Percentiles rank a stretch among this genome's conserved stretches.
Conservation (phyloP, 2,113 vertebrate species). For the Trematomus loennbergii region DNA sequence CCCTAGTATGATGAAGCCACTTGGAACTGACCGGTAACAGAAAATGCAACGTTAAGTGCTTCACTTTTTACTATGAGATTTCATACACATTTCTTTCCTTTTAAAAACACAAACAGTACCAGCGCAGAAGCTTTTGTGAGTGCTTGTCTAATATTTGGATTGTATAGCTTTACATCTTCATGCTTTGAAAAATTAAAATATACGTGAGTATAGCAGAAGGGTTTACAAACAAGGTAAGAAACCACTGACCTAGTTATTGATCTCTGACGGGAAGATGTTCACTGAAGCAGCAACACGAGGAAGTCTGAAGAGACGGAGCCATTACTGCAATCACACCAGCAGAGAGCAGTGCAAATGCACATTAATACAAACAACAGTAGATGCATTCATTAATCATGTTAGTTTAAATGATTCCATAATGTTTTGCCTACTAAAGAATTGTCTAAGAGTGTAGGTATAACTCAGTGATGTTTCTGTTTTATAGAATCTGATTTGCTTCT, state of each 20-base stretch:
- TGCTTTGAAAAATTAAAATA: neutral
- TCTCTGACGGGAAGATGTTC: neutral
- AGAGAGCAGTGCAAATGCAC: slow-evolving; percentile 49
- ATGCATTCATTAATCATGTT: no score
- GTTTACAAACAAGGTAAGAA: neutral
- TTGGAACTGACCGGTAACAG: no score
- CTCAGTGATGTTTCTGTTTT: no score
- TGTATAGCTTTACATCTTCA: neutral
- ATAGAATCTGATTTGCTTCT: no score
- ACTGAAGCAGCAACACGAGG: neutral
- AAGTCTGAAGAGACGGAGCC: neutral
- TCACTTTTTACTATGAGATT: no score
- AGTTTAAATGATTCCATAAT: no score
- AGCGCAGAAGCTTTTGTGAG: neutral
- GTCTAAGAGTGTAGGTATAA: no score
- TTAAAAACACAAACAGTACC: no score
- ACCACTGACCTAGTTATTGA: neutral
- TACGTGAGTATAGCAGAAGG: neutral
- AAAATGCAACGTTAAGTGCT: no score
- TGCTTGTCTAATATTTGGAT: neutral
- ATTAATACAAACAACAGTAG: neutral
- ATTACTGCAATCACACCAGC: slow-evolving; percentile 29
- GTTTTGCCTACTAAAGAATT: no score
- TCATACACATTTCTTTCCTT: no score
- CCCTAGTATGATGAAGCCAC: no score